Evolutionary conservation across 2,797 vertebrate species (phyloP), one percentile per base, ranked within the genome.

Genomic region (Falco concolor): DNA sequence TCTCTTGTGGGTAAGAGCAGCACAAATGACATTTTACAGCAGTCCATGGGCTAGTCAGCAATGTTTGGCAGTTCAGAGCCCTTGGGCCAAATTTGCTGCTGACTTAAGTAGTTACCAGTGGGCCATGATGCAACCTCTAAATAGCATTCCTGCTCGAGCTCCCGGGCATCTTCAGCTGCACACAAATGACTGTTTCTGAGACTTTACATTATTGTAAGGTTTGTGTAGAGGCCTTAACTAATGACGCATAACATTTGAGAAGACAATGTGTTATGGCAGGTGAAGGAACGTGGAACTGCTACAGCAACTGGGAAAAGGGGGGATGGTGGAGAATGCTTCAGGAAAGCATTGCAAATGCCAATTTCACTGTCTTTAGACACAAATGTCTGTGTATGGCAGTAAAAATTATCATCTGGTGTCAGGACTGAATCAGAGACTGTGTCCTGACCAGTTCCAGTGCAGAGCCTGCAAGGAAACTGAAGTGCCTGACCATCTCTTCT

Each of bases 1-100:
- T 76, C 68, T 77, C 49, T 54, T 82, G 28, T 74, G 60, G 59
- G 53, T 77, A 77, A 57, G 50, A 95, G 75, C 61, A 56, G 86
- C 78, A 64, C 38, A 65, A 77, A 79, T 94, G 90, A 93, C 91
- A 94, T 95, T 96, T 95, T 87, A 45, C 60, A 93, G 86, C 91
- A 65, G 50, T 90, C 85, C 76, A 10, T 86, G 64, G 72, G 30
- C 82, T 83, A 87, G 80, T 95, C 91, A 94, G 91, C 84, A 34
- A 13, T 25, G 70, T 74, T 90, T 86, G 85, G 80, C 93, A 89
- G 91, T 90, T 92, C 50, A 54, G 59, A 91, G 52, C 91, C 95
- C 84, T 84, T 90, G 84, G 84, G 93, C 80, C 75, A 75, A 80
- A 83, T 90, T 89, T 94, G 64, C 90, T 89, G 86, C 91, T 95